A percentile compares a stretch with the other conserved stretches of the same genome.
phyloP scores from a whole-genome alignment of 1,140 invertebrate genomes.

The Aphelenchoides besseyi region DNA sequence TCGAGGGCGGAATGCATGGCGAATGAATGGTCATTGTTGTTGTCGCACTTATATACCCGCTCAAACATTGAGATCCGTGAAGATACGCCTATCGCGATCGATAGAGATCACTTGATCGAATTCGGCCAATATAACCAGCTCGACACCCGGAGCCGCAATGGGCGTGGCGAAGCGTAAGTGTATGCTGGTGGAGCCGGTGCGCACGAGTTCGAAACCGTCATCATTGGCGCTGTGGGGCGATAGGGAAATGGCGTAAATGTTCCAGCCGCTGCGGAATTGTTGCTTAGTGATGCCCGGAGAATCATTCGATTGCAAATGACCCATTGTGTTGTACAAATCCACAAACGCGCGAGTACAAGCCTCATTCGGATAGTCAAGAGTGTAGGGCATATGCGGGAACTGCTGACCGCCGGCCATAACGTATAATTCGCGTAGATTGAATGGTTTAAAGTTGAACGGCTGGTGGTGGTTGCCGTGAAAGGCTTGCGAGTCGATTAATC shows the following conservation, averaged over 20 bases:
- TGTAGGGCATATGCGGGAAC: slow-evolving; percentile 17
- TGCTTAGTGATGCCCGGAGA: slow-evolving; percentile 27
- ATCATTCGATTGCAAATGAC: neutral
- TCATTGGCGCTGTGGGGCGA: slow-evolving; percentile 26
- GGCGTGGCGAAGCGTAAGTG: neutral
- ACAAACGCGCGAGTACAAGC: slow-evolving; percentile 27
- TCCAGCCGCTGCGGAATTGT: slow-evolving; percentile 26
- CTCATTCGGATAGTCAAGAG: neutral
- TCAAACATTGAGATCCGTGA: too few relatives aligned
- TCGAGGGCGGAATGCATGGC: too few relatives aligned
- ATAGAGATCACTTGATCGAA: slow-evolving; percentile 31
- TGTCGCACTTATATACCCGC: too few relatives aligned
- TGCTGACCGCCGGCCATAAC: slow-evolving; percentile 25
- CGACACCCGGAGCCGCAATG: slow-evolving; percentile 5
- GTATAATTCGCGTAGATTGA: slow-evolving; percentile 17
- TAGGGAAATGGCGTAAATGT: slow-evolving; percentile 29
- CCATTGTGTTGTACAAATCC: slow-evolving; percentile 33
- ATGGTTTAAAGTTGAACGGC: slow-evolving; percentile 36
- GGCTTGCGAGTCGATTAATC: neutral
- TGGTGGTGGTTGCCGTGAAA: slow-evolving; percentile 1
- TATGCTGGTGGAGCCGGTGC: slow-evolving; percentile 27
- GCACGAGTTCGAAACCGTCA: slow-evolving; percentile 29
- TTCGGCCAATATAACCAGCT: slow-evolving; percentile 30
- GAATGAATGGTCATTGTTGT: too few relatives aligned
- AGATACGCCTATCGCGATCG: too few relatives aligned